These are phyloP conservation scores for Orthonevra nobilis DNA, from an alignment of 2,888 invertebrate species.

Conservation along the genomic window DNA sequence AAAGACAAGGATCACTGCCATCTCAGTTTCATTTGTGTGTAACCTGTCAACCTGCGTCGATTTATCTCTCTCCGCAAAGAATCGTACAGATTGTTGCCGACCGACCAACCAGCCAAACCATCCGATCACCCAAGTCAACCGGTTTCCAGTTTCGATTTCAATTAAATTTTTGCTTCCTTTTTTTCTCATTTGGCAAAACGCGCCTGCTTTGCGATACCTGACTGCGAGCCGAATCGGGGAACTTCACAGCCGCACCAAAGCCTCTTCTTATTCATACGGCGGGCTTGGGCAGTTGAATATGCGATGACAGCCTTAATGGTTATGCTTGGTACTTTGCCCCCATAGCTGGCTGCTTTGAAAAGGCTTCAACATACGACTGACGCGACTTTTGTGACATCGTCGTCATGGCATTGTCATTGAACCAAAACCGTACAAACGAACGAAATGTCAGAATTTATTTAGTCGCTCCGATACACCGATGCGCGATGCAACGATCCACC, in stretches of 20 bases:
- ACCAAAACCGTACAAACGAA: slow-evolving; percentile 34
- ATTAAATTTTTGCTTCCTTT: too few relatives aligned
- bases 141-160: slow-evolving; percentile 55
- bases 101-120: slow-evolving; percentile 12
- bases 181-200: slow-evolving; percentile 19
- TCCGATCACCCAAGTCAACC: slow-evolving; percentile 23
- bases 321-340: slow-evolving; percentile 55
- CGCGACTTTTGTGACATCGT: slow-evolving; percentile 57
- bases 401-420: slow-evolving; percentile 60
- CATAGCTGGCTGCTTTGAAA: slow-evolving; percentile 31
- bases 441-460: slow-evolving; percentile 67
- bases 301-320: slow-evolving; percentile 71
- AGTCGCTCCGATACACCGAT: slow-evolving; percentile 19
- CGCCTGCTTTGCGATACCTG: slow-evolving; percentile 41
- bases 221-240: slow-evolving; percentile 44
- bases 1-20: slow-evolving; percentile 61
- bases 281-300: slow-evolving; percentile 61
- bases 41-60: slow-evolving; percentile 72
- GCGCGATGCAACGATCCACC: slow-evolving; percentile 11
- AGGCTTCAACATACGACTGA: slow-evolving; percentile 32
- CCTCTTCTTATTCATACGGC: slow-evolving; percentile 24
- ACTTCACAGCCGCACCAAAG: slow-evolving; percentile 30
- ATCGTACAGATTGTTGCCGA: slow-evolving; percentile 43
- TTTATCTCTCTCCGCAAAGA: slow-evolving; percentile 68
- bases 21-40: slow-evolving; percentile 72